These are phyloP conservation scores for Dendrocincla tyrannina DNA, from an alignment of 2,797 vertebrate species.

Conservation along the genomic window DNA sequence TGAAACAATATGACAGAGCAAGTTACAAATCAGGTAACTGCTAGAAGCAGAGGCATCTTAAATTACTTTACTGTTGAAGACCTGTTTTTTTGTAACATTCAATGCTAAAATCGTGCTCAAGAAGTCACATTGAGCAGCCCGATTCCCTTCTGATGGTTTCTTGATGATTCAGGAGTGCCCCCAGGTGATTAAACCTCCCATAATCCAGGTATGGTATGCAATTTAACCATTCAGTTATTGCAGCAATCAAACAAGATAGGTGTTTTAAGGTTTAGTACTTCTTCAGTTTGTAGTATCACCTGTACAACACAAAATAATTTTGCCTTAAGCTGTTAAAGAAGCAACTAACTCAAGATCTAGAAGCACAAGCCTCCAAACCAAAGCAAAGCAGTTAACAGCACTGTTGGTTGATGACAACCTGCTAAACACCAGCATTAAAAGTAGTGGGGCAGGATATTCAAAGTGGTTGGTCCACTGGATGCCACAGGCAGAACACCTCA, in stretches of 20 bases:
- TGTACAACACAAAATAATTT: background rate
- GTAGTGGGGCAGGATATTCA: background rate
- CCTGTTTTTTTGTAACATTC: background rate
- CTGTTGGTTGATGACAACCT: background rate
- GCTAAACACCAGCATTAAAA: background rate
- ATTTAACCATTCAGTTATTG: background rate
- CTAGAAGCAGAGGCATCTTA: background rate
- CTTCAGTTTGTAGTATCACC: background rate
- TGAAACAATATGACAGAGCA: fast-evolving
- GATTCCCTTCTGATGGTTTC: background rate
- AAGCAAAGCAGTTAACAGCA: background rate
- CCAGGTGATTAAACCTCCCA: background rate
- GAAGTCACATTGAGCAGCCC: background rate
- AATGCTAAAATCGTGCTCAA: background rate
- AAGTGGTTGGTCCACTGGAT: background rate
- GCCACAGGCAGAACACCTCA: background rate
- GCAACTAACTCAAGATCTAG: background rate
- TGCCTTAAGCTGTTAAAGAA: background rate
- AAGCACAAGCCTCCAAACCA: background rate
- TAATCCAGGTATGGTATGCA: background rate
- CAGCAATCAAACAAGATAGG: background rate
- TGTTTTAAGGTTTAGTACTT: background rate
- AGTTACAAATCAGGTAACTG: fast-evolving
- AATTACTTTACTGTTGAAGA: background rate
- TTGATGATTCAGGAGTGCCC: background rate